Conservation (phyloP, 2,113 vertebrate genomes). For the Pelusios castaneus region DNA sequence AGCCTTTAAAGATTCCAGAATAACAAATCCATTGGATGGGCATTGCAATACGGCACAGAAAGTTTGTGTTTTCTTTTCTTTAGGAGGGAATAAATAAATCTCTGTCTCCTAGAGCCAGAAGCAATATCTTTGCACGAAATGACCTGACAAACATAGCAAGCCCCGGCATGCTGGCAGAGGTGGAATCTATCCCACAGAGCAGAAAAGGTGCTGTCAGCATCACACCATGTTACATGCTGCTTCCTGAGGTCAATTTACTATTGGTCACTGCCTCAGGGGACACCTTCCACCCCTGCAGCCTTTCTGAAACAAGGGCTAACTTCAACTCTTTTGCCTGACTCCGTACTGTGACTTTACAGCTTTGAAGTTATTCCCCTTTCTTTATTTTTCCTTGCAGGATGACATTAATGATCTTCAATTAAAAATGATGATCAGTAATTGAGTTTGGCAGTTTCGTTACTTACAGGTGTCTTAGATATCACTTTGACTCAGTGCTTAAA, state of each 20-base stretch:
- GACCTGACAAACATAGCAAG: not conserved
- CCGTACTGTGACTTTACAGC: not conserved
- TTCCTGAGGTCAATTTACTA: not conserved
- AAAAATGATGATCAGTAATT: not conserved
- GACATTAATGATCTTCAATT: not conserved
- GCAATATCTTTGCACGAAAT: not conserved
- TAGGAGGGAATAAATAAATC: not conserved
- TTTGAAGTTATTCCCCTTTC: not conserved
- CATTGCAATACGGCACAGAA: not conserved
- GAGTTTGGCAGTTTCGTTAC: not conserved
- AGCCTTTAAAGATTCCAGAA: not conserved
- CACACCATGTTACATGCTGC: not conserved
- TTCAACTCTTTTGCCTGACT: not conserved
- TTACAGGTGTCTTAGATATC: not conserved
- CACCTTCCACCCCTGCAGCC: not conserved
- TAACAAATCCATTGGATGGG: not conserved
- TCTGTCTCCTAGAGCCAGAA: not conserved
- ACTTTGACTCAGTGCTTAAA: too few relatives aligned
- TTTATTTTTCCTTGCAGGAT: too few relatives aligned
- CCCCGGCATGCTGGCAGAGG: not conserved
- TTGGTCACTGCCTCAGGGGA: not conserved
- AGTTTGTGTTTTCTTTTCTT: too few relatives aligned
- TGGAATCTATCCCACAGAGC: not conserved
- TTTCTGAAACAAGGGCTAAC: not conserved
- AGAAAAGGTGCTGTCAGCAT: not conserved